These are phyloP conservation scores for Vultur gryphus DNA, from an alignment of 2,797 vertebrate species.

Conservation along the genomic window DNA sequence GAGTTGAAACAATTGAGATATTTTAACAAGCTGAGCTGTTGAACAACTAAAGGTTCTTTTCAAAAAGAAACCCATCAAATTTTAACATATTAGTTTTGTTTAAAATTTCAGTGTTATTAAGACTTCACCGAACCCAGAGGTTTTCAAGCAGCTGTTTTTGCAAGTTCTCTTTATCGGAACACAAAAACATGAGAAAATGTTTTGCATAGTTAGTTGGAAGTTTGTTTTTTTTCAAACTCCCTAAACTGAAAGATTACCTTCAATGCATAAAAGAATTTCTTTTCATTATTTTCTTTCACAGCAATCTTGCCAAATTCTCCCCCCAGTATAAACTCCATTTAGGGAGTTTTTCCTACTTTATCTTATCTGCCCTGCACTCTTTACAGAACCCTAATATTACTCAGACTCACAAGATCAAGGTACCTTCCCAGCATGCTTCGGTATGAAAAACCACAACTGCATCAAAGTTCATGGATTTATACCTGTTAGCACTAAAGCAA, in stretches of 20 bases:
- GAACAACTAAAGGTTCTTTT: background rate
- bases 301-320: background rate
- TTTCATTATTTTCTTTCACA: background rate
- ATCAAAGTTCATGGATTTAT: background rate
- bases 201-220: background rate
- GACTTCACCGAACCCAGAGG: background rate
- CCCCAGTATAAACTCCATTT: background rate
- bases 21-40: background rate
- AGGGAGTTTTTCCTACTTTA: background rate
- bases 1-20: background rate
- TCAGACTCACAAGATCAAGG: background rate
- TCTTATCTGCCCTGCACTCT: background rate
- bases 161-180: background rate
- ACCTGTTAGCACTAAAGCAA: background rate
- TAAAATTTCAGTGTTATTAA: background rate
- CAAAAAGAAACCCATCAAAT: background rate
- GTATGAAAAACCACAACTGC: background rate
- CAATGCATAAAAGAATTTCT: background rate
- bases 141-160: background rate
- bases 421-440: background rate
- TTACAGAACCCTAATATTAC: background rate
- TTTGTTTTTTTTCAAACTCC: background rate
- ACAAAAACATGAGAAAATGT: background rate
- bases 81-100: background rate
- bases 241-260: background rate